Evolutionary conservation across 2,888 invertebrate species (phyloP), one percentile per base, ranked within the genome.

Genomic region (Suillia variegata): DNA sequence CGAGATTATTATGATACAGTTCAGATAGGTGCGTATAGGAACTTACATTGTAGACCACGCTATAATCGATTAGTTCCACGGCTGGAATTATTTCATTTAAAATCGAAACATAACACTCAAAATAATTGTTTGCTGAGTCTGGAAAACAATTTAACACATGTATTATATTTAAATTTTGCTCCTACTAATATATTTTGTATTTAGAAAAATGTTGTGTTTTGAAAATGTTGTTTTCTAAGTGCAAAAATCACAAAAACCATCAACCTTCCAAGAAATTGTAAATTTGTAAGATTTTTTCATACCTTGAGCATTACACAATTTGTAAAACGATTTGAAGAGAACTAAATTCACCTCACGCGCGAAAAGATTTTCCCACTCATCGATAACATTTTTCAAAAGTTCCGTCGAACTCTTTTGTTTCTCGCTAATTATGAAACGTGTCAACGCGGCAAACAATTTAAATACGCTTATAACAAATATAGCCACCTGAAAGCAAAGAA

Each of bases 291-390:
- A n/a, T n/a, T n/a, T n/a, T n/a, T n/a, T 13, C 59, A 63, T 62
- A 67, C 69, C 67, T 58, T 67, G 63, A 42, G 54, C 56, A 20
- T 74, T 65, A 53, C 71, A 71, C 10, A 81, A 63, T 15, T 63
- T 65, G 50, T 75, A 74, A 61, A 72, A 80, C 2, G 73, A 66
- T 67, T 79, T 79, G 31, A 82, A 79, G 1, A 83, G 54, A 42
- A 81, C 75, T 34, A 82, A 66, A 66, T 78, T 79, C 2, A 89
- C 82, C 67, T 88, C 88, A 54, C 87, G 86, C 61, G 87, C 85
- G 82, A 94, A 92, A 56, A 94, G 85, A 78, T 91, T 89, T 53
- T 83, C 80, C 94, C 94, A 94, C 82, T 94, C 94, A 55, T 85
- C 84, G 22, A 73, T 69, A 63, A 81, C 58, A 63, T 68, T 77